phyloP scores from a whole-genome alignment of 2,113 vertebrate genomes.

The Otis tarda region DNA sequence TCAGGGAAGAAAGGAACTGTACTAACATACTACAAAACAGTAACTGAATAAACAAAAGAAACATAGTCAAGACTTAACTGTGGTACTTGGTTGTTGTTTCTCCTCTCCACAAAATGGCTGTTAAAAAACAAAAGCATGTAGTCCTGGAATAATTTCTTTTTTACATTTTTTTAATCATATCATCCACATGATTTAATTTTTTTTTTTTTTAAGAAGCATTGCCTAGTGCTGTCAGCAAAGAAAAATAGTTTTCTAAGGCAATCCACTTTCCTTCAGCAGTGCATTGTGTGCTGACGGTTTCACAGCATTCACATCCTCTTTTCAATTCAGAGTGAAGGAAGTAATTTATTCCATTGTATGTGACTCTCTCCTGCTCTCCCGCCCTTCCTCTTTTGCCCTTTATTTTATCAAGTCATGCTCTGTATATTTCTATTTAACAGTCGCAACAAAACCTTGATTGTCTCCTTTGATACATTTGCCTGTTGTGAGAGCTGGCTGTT shows the following conservation, averaged over 20 bases:
- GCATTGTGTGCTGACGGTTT: not conserved
- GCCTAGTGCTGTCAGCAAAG: not conserved
- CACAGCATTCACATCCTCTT: not conserved
- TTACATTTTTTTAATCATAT: not conserved
- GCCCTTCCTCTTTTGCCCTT: constrained; percentile 18
- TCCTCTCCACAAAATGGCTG: not conserved
- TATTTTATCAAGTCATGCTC: not conserved
- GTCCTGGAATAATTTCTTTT: not conserved
- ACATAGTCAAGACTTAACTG: not conserved
- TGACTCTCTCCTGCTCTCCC: not conserved
- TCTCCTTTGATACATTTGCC: not conserved
- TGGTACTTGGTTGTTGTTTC: not conserved
- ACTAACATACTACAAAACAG: not conserved
- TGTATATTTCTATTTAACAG: not conserved
- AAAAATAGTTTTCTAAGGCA: not conserved
- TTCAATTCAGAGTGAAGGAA: not conserved
- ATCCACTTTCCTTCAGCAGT: not conserved
- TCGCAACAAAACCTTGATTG: not conserved
- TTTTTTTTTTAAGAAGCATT: not conserved
- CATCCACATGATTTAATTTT: not conserved
- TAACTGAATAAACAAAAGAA: not conserved
- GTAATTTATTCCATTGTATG: not conserved
- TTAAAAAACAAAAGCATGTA: not conserved
- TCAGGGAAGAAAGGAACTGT: not conserved
- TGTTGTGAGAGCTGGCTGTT: not conserved